Evolutionary conservation across 2,888 invertebrate species (phyloP).

Genomic region (Hypercompe scribonia): DNA sequence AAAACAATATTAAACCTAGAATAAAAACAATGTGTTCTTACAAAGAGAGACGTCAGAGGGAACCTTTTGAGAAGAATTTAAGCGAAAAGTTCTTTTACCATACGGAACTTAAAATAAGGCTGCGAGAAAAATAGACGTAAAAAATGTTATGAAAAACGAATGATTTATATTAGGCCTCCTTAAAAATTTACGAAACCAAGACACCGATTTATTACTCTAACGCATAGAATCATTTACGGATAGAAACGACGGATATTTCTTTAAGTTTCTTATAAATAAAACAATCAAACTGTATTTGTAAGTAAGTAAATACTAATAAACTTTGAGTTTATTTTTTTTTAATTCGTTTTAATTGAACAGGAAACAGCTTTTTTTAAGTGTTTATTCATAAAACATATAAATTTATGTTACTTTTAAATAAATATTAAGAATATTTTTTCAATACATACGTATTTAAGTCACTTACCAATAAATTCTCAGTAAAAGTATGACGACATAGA

Average conservation of each 20-base stretch:
- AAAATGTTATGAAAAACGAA: constrained; percentile 61
- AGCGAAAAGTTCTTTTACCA: constrained; percentile 38
- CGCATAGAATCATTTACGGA: constrained; percentile 18
- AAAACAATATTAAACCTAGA: constrained; percentile 27
- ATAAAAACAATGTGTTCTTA: constrained; percentile 30
- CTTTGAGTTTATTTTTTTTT: too few species aligned
- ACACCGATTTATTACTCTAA: constrained; percentile 59
- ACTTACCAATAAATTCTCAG: too few species aligned
- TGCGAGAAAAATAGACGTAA: constrained; percentile 50
- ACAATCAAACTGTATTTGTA: too few species aligned
- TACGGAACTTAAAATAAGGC: constrained; percentile 52
- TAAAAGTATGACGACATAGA: too few species aligned
- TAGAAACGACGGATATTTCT: constrained; percentile 27
- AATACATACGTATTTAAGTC: too few species aligned
- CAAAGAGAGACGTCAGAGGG: constrained; percentile 30
- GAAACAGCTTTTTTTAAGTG: too few species aligned
- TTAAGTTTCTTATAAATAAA: neutral
- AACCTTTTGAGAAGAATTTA: constrained; percentile 25
- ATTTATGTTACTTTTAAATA: too few species aligned
- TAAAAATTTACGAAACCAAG: constrained; percentile 60
- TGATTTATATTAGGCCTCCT: constrained; percentile 58
- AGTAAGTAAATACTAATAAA: too few species aligned
- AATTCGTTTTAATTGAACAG: too few species aligned
- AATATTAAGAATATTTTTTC: too few species aligned
- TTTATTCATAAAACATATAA: too few species aligned